A percentile compares a stretch with the other conserved stretches of the same genome.
phyloP scores from a whole-genome alignment of 2,888 invertebrate species.

The Cryptus viduatorius region DNA sequence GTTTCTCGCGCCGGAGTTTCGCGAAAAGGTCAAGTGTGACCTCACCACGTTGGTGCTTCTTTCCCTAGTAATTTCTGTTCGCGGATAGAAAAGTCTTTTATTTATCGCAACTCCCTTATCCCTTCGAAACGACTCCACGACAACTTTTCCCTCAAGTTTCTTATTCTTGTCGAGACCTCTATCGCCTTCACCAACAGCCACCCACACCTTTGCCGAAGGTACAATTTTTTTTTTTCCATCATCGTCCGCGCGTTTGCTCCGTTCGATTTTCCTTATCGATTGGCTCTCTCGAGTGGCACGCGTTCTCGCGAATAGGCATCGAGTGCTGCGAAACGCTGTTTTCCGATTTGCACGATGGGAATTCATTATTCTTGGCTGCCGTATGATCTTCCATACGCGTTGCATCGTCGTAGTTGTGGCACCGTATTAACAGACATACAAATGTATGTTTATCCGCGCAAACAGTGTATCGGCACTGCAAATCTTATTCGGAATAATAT shows the following conservation, averaged over 20 bases:
- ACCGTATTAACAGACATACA: neutral
- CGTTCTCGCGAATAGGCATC: neutral
- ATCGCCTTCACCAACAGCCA: neutral
- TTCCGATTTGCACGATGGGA: slow-evolving; percentile 27
- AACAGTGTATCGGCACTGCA: slow-evolving; percentile 16
- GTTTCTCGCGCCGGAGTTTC: neutral
- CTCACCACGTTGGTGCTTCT: neutral
- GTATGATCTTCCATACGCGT: neutral
- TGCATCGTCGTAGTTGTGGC: neutral
- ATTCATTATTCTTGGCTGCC: slow-evolving; percentile 43
- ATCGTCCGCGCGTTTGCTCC: neutral
- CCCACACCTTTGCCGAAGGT: neutral
- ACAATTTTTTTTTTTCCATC: slow-evolving; percentile 3
- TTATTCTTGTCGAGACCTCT: neutral
- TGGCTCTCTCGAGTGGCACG: slow-evolving; percentile 22
- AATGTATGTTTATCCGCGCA: neutral
- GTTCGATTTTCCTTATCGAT: slow-evolving; percentile 44
- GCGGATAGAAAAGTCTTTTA: slow-evolving; percentile 4
- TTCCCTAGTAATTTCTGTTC: neutral
- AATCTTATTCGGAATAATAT: slow-evolving; percentile 46
- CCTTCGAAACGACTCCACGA: slow-evolving; percentile 22
- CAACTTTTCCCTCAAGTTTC: slow-evolving; percentile 28
- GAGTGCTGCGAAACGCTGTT: neutral
- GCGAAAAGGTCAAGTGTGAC: slow-evolving; percentile 36
- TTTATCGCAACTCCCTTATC: slow-evolving; percentile 14